Evolutionary conservation across 2,888 invertebrate genomes (phyloP).

Genomic region (Hypomecis atomaria): DNA sequence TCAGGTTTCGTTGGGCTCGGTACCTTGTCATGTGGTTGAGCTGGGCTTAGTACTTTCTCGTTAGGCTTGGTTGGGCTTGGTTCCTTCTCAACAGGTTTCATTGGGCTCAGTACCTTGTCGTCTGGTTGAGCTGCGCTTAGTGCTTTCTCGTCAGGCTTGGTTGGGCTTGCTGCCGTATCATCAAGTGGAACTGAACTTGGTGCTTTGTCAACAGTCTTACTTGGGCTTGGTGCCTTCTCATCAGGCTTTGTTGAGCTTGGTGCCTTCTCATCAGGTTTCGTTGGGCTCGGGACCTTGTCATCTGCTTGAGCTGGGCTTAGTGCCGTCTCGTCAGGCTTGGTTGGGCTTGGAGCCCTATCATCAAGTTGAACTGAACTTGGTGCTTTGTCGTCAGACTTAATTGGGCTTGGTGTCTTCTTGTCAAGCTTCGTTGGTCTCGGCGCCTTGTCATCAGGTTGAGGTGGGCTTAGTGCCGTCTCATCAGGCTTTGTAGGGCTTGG

Average conservation of each 20-base stretch:
- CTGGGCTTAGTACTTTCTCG: constrained; percentile 23
- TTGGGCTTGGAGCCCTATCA: constrained; percentile 26
- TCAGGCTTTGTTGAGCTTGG: background rate
- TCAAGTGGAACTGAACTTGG: constrained; percentile 26
- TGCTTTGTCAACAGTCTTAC: constrained; percentile 24
- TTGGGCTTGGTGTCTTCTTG: constrained; percentile 28
- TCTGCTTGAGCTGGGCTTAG: too few relatives aligned
- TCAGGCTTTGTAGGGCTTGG: constrained; percentile 18
- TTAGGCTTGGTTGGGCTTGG: constrained; percentile 24
- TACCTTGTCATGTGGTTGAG: constrained; percentile 8
- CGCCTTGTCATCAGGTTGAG: background rate
- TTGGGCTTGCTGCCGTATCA: constrained; percentile 27
- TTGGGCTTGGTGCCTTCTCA: background rate
- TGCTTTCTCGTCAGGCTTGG: constrained; percentile 13
- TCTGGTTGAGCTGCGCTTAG: constrained; percentile 13
- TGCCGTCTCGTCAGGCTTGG: constrained; percentile 17
- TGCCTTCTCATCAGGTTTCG: constrained; percentile 5
- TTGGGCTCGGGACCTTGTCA: background rate
- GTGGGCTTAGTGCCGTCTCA: background rate
- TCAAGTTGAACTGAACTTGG: too few relatives aligned
- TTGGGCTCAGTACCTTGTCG: constrained; percentile 21
- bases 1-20: constrained; percentile 14
- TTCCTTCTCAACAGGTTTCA: constrained; percentile 18
- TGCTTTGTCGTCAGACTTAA: constrained; percentile 3
- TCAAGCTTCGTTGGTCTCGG: constrained; percentile 32